phyloP scores from a whole-genome alignment of 92 coral and sea anemone genomes.

The Zoanthus sansibaricus region DNA sequence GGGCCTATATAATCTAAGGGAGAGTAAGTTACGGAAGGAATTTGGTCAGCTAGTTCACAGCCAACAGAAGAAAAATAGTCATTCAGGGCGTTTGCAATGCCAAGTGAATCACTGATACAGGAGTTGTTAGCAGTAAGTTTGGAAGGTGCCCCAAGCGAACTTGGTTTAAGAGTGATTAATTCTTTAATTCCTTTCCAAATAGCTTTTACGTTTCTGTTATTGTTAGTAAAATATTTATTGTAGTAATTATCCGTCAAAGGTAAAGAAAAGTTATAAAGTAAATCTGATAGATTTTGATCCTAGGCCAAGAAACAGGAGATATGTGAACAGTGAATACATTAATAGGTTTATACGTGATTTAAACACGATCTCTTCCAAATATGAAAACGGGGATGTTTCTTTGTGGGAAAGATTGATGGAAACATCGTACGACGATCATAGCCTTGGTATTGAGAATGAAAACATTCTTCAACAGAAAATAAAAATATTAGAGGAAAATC shows the following conservation, averaged over 20 bases:
- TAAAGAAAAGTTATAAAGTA: slow-evolving; percentile 18
- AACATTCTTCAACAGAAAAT: slow-evolving; percentile 27
- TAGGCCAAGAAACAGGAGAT: slow-evolving; percentile 44
- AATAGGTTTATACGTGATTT: slow-evolving; percentile 27
- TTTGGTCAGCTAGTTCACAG: not conserved
- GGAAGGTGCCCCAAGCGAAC: slow-evolving; percentile 12
- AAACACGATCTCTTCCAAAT: slow-evolving; percentile 27
- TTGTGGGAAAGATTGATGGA: slow-evolving; percentile 31
- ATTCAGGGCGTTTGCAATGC: slow-evolving; percentile 17
- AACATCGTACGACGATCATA: slow-evolving; percentile 24
- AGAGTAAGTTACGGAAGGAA: not conserved
- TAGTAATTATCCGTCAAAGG: slow-evolving; percentile 48
- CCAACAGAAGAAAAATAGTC: slow-evolving; percentile 10
- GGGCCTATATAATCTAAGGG: not conserved
- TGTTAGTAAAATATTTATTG: no score
- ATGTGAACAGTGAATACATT: slow-evolving; percentile 23
- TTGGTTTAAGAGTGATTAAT: not conserved
- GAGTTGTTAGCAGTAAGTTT: not conserved
- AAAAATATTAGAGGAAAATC: slow-evolving; percentile 13
- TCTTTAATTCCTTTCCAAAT: slow-evolving; percentile 11
- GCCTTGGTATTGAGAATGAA: slow-evolving; percentile 3
- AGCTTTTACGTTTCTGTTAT: no score
- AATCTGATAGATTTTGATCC: slow-evolving; percentile 57
- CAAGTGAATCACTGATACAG: slow-evolving; percentile 1
- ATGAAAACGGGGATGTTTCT: slow-evolving; percentile 29